Evolutionary conservation across 2,888 invertebrate genomes (phyloP).

Genomic region (Prosopocoilus inquinatus): DNA sequence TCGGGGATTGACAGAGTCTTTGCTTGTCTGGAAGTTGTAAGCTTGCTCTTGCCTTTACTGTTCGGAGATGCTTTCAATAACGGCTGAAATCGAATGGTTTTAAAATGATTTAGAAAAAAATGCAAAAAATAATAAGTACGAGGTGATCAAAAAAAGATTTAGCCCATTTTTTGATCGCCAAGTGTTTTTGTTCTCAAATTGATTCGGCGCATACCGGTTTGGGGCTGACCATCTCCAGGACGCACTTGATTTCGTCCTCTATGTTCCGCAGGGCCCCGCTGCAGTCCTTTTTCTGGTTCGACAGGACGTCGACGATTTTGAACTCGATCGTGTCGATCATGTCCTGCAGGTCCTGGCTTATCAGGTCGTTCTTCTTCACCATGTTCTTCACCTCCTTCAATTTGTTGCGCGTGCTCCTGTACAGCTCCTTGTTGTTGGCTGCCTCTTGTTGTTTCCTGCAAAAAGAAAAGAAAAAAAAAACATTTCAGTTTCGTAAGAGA

Average conservation of each 20-base stretch:
- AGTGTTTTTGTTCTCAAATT: neutral
- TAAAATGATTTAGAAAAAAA: too few species aligned
- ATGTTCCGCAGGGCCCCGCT: slow-evolving; percentile 15
- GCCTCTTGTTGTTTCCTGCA: neutral
- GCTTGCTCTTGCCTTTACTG: too few species aligned
- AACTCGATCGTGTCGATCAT: slow-evolving; percentile 15
- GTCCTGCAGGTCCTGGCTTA: slow-evolving; percentile 12
- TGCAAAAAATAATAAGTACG: too few species aligned
- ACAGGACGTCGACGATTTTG: slow-evolving; percentile 16
- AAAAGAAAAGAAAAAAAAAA: too few species aligned
- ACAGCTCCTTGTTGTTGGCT: neutral
- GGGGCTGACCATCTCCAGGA: slow-evolving; percentile 9
- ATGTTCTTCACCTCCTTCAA: slow-evolving; percentile 14
- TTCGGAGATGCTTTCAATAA: too few species aligned
- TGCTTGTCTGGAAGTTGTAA: too few species aligned
- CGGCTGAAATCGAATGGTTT: too few species aligned
- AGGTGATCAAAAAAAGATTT: too few species aligned
- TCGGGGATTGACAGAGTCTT: too few species aligned
- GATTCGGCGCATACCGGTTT: neutral
- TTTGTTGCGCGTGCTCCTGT: slow-evolving; percentile 14
- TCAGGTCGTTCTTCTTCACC: slow-evolving; percentile 6
- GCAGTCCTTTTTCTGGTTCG: slow-evolving; percentile 15
- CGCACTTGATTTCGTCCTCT: slow-evolving; percentile 15
- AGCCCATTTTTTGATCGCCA: too few species aligned
- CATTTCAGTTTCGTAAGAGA: too few species aligned